A percentile compares a stretch with the other conserved stretches of the same genome.
Evolutionary conservation across 2,797 vertebrate genomes (phyloP).

Genomic region (Lacerta agilis): DNA sequence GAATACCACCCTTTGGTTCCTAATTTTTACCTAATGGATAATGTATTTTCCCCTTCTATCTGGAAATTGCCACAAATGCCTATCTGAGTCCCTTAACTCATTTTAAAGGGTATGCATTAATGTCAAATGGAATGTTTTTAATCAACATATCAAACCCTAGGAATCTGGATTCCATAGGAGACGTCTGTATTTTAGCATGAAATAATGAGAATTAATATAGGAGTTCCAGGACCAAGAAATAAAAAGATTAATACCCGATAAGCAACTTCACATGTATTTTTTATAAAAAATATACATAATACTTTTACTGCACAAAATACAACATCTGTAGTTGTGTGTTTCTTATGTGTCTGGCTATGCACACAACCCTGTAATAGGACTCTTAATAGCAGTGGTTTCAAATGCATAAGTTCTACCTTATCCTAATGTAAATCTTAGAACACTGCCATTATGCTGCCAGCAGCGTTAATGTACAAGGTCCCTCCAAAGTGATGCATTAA

Average conservation of each 20-base stretch:
- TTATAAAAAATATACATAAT: neutral
- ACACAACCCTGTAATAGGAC: constrained; percentile 17
- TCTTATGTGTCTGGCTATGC: neutral
- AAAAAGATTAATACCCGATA: neutral
- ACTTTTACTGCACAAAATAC: neutral
- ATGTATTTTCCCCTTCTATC: neutral
- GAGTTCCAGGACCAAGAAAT: neutral
- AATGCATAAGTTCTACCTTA: constrained; percentile 15
- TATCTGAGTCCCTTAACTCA: neutral
- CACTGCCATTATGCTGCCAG: constrained; percentile 28
- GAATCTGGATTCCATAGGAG: neutral
- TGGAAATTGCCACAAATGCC: neutral
- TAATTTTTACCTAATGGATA: neutral
- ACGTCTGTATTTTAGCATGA: neutral
- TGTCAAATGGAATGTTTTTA: neutral
- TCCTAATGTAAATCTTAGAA: constrained; percentile 35
- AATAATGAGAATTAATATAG: neutral
- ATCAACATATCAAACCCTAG: neutral
- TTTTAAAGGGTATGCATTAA: neutral
- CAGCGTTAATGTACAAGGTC: neutral
- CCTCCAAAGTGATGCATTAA: constrained; percentile 45
- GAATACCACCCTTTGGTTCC: neutral
- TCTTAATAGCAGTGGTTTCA: constrained; percentile 25
- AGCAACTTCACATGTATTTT: neutral
- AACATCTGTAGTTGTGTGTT: constrained; percentile 20